Conservation (phyloP, 1,140 invertebrate species). For the Ceratosolen fusciceps region DNA sequence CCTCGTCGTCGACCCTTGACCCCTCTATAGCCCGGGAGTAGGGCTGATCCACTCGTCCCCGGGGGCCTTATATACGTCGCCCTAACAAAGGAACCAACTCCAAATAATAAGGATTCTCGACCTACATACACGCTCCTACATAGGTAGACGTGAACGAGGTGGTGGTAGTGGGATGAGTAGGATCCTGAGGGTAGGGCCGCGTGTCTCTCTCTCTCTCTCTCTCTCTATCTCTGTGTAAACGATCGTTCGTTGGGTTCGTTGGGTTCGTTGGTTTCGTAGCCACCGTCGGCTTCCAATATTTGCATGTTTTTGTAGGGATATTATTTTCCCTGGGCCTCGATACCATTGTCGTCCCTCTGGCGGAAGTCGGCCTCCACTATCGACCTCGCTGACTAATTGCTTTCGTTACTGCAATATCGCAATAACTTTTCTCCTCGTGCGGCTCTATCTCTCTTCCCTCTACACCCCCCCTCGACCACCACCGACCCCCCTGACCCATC, state of each 20-base stretch:
- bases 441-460: not conserved
- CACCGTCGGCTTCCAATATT: not conserved
- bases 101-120: conserved; percentile 42
- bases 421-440: not conserved
- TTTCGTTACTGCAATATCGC: not conserved
- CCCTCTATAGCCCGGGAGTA: not conserved
- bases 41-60: not conserved
- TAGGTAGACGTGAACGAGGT: not conserved
- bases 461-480: too few relatives aligned
- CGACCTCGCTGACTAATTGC: conserved; percentile 13
- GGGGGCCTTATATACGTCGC: conserved; percentile 7
- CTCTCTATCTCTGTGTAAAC: not conserved
- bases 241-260: not conserved
- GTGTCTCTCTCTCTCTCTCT: too few relatives aligned
- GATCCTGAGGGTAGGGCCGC: not conserved
- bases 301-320: conserved; percentile 1
- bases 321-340: not conserved
- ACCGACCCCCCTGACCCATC: too few relatives aligned
- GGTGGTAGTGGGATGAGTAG: not conserved
- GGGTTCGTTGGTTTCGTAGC: too few relatives aligned
- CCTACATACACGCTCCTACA: too few relatives aligned
- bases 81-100: conserved; percentile 39
- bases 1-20: not conserved
- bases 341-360: not conserved
- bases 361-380: conserved; percentile 5